Percentiles rank a stretch among this genome's conserved stretches.
Conservation (phyloP, 2,113 vertebrate species). For the Saccopteryx bilineata region DNA sequence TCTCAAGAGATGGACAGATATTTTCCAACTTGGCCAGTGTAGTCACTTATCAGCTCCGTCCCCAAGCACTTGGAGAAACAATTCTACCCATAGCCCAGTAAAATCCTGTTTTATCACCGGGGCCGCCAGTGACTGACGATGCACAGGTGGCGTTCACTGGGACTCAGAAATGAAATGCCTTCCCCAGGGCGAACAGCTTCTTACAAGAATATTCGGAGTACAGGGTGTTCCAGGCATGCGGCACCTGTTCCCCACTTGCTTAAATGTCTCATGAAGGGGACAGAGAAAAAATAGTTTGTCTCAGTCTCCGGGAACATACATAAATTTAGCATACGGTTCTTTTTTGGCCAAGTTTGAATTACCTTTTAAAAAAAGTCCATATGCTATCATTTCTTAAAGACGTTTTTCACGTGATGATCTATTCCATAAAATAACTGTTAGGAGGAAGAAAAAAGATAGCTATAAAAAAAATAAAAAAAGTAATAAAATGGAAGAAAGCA, state of each 20-base stretch:
- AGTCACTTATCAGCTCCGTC: neutral
- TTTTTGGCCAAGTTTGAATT: conserved; percentile 77
- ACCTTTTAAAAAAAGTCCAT: conserved; percentile 62
- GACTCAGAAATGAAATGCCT: conserved; percentile 73
- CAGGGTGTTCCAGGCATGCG: conserved; percentile 79
- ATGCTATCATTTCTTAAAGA: conserved; percentile 67
- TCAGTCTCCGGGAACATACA: conserved; percentile 75
- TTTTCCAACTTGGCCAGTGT: neutral
- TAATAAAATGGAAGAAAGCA: neutral
- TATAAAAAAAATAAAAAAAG: neutral
- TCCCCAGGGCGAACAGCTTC: conserved; percentile 75
- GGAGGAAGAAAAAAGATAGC: neutral
- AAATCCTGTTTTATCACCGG: conserved; percentile 11
- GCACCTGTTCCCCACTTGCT: conserved; percentile 78
- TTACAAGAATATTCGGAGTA: conserved; percentile 76
- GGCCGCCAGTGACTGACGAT: conserved; percentile 53
- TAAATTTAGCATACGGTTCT: conserved; percentile 80
- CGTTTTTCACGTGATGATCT: conserved; percentile 12
- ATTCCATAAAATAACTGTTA: conserved; percentile 61
- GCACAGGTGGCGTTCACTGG: conserved; percentile 55
- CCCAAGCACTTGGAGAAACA: conserved; percentile 18
- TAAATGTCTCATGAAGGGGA: conserved; percentile 80
- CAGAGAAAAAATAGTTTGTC: conserved; percentile 83
- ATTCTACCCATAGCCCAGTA: neutral
- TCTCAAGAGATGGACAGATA: neutral